phyloP scores from a whole-genome alignment of 2,888 invertebrate species.

The Drosophila cognata region DNA sequence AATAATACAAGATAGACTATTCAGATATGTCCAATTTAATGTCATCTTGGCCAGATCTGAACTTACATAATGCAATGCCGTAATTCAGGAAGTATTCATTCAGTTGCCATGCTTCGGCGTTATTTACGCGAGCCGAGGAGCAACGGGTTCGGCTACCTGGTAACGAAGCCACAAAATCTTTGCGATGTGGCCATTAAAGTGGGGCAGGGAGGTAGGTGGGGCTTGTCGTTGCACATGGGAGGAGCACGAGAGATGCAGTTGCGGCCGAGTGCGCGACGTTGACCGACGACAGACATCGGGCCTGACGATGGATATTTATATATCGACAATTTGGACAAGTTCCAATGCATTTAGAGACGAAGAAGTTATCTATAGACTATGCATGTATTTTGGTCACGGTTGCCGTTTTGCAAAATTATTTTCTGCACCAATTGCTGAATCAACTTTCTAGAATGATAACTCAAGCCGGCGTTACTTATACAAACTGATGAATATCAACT shows the following conservation, averaged over 20 bases:
- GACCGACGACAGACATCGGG: conserved; percentile 51
- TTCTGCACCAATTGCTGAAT: conserved; percentile 65
- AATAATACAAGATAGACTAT: neutral
- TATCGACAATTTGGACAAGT: conserved; percentile 83
- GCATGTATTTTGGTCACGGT: conserved; percentile 77
- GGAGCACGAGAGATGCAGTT: conserved; percentile 66
- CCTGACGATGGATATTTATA: conserved; percentile 83
- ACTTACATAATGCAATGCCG: conserved; percentile 55
- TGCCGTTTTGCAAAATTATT: conserved; percentile 72
- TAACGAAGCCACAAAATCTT: conserved; percentile 13
- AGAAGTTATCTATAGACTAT: conserved; percentile 76
- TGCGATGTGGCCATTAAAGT: neutral
- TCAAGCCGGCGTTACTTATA: conserved; percentile 15
- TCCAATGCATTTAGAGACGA: conserved; percentile 84
- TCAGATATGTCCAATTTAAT: conserved; percentile 2
- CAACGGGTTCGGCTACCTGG: conserved; percentile 46
- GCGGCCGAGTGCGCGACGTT: conserved; percentile 60
- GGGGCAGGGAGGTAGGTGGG: neutral
- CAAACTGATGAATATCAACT: neutral
- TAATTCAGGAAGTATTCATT: conserved; percentile 78
- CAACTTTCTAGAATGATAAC: conserved; percentile 3
- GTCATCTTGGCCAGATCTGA: conserved; percentile 29
- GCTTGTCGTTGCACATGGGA: conserved; percentile 43
- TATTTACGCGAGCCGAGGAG: conserved; percentile 41
- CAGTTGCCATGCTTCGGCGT: conserved; percentile 65